Evolutionary conservation across 1,140 invertebrate species (phyloP).

Genomic region (Drosophila kohkoa): DNA sequence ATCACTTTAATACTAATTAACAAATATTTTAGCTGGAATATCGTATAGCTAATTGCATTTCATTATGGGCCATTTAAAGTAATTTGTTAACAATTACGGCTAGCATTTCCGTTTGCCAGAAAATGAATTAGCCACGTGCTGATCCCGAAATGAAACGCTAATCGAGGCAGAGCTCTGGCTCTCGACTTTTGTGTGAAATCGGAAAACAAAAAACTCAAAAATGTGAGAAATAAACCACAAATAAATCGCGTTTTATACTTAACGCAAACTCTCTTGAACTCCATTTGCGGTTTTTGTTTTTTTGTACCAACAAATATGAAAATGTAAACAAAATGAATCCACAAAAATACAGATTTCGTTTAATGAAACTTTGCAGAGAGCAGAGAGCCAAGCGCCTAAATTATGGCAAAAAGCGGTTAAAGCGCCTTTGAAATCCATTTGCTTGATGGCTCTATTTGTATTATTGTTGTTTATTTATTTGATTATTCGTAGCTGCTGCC

Average conservation of each 20-base stretch:
- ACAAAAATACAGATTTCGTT: conserved; percentile 21
- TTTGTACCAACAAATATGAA: conserved; percentile 30
- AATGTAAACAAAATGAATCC: conserved; percentile 40
- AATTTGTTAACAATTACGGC: conserved; percentile 33
- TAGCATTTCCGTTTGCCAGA: conserved; percentile 32
- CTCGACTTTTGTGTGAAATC: conserved; percentile 5
- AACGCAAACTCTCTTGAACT: conserved; percentile 63
- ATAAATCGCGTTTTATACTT: conserved; percentile 59
- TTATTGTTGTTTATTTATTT: conserved; percentile 34
- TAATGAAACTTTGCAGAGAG: conserved; percentile 12
- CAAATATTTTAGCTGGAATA: not conserved
- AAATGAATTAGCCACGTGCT: conserved; percentile 44
- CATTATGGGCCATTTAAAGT: conserved; percentile 29
- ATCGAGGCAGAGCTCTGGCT: conserved; percentile 14
- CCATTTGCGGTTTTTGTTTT: conserved; percentile 61
- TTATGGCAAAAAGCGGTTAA: conserved; percentile 41
- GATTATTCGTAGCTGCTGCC: conserved; percentile 35
- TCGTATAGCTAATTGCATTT: conserved; percentile 11
- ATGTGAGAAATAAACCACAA: conserved; percentile 47
- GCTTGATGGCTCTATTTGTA: conserved; percentile 51
- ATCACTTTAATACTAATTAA: conserved; percentile 1
- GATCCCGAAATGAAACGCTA: conserved; percentile 26
- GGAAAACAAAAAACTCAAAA: conserved; percentile 3
- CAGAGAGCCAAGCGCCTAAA: conserved; percentile 8
- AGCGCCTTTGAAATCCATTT: conserved; percentile 39